Conservation (phyloP, 2,113 vertebrate genomes). For the Heterocephalus glaber region DNA sequence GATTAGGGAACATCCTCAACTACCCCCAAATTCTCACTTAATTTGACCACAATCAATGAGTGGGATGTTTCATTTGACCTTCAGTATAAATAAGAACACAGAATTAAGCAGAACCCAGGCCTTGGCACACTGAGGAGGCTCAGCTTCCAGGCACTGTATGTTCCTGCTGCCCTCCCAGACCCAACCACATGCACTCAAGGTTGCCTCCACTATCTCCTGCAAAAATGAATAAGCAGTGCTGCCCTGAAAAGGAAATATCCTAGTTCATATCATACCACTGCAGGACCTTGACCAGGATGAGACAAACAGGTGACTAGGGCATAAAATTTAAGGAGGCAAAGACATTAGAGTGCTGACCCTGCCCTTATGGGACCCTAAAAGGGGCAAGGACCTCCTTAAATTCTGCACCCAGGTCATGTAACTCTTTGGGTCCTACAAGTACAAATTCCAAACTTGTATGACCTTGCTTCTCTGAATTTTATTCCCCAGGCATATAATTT, state of each 20-base stretch:
- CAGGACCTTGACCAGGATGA: neutral
- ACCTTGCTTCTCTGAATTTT: neutral
- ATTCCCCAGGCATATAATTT: neutral
- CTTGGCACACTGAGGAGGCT: neutral
- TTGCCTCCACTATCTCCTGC: neutral
- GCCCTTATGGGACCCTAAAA: neutral
- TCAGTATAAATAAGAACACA: neutral
- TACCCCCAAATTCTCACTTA: neutral
- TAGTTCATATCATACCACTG: neutral
- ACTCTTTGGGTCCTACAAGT: neutral
- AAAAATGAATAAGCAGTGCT: neutral
- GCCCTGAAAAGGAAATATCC: neutral
- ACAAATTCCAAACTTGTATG: neutral
- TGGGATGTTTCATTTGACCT: neutral
- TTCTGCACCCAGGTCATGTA: neutral
- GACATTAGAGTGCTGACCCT: rapidly evolving
- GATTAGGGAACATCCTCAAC: no score
- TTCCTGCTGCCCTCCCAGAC: neutral
- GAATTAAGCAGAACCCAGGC: neutral
- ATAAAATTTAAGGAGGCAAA: neutral
- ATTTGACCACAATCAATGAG: neutral
- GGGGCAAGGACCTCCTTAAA: neutral
- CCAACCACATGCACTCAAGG: neutral
- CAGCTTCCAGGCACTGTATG: rapidly evolving
- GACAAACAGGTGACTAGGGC: neutral